Evolutionary conservation across 92 coral and sea anemone species (phyloP).

Genomic region (Parazoanthus swiftii): DNA sequence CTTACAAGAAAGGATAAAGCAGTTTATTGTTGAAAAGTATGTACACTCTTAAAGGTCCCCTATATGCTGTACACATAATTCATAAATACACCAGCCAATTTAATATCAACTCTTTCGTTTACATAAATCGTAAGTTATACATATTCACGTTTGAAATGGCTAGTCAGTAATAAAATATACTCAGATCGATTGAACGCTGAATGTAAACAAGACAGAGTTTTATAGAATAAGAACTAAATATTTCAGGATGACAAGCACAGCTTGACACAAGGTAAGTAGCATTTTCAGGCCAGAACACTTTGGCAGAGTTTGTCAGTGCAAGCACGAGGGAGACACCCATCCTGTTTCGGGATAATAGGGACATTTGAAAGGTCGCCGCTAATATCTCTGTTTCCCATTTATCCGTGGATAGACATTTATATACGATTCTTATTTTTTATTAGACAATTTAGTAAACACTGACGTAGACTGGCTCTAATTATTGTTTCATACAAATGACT

Average conservation of each 20-base stretch:
- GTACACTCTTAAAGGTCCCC: constrained; percentile 3
- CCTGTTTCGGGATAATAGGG: no score
- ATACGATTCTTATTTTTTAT: neutral
- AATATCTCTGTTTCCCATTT: neutral
- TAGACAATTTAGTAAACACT: no score
- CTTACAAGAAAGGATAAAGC: neutral
- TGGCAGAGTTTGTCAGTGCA: no score
- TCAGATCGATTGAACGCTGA: no score
- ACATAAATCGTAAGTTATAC: neutral
- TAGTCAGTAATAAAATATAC: no score
- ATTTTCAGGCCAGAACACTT: no score
- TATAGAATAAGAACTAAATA: no score
- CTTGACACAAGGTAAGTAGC: no score
- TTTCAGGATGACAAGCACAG: no score
- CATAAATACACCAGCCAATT: constrained; percentile 15
- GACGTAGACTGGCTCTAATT: neutral
- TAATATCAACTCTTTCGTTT: constrained; percentile 23
- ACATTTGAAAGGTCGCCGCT: no score
- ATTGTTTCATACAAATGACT: neutral
- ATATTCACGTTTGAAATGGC: neutral
- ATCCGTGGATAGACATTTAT: neutral
- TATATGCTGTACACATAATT: constrained; percentile 28
- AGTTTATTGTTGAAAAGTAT: constrained; percentile 23
- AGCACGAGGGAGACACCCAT: no score
- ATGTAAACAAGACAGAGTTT: no score